A percentile compares a stretch with the other conserved stretches of the same genome.
Conservation (phyloP, 2,113 vertebrate genomes). For the Seriola aureovittata region DNA sequence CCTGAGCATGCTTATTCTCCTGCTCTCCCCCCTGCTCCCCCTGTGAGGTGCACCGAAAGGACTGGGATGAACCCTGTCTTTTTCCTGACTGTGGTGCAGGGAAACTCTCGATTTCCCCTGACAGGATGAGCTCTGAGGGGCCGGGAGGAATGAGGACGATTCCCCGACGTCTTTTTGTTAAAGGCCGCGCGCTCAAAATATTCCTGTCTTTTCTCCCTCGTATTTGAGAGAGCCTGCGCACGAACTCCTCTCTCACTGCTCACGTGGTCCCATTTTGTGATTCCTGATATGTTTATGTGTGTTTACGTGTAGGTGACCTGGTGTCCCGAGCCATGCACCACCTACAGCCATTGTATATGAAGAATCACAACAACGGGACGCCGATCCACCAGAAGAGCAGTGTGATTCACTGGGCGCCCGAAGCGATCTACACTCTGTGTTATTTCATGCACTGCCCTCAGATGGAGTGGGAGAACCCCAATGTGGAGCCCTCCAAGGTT, state of each 20-base stretch:
- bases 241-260: not conserved
- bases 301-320: conserved; percentile 88
- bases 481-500: conserved; percentile 96
- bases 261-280: not conserved
- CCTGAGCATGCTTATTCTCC: conserved; percentile 20
- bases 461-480: conserved; percentile 99
- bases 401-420: conserved; percentile 93
- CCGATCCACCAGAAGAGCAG: conserved; percentile 91
- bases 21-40: conserved; percentile 10
- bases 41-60: conserved; percentile 31
- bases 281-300: conserved; percentile 16
- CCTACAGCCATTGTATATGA: conserved; percentile 93
- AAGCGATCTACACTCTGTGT: conserved; percentile 97
- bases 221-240: conserved; percentile 1
- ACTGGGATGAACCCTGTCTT: conserved; percentile 48
- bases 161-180: conserved; percentile 54
- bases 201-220: conserved; percentile 6
- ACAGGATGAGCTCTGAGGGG: conserved; percentile 48
- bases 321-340: conserved; percentile 97
- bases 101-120: conserved; percentile 55
- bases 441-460: conserved; percentile 99
- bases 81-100: conserved; percentile 31
- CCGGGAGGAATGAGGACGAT: conserved; percentile 52
- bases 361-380: conserved; percentile 91
- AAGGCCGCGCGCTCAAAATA: conserved; percentile 58